These are phyloP conservation scores for Monomorium pharaonis DNA, from an alignment of 1,140 invertebrate genomes.

Conservation along the genomic window DNA sequence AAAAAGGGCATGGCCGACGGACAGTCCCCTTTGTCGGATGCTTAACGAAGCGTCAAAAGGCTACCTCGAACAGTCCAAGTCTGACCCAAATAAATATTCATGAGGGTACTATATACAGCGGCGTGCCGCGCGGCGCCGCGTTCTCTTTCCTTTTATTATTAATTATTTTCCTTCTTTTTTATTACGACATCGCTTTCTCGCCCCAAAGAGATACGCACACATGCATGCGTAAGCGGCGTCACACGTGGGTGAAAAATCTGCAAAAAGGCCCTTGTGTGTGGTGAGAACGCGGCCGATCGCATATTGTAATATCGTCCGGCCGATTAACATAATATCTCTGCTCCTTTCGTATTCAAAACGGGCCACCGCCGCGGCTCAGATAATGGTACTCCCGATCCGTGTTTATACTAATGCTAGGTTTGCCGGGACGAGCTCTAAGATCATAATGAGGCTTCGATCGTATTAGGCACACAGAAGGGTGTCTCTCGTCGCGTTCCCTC, in stretches of 20 bases:
- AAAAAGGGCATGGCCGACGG: conserved; percentile 51
- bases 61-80: conserved; percentile 53
- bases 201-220: background rate
- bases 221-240: conserved; percentile 45
- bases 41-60: conserved; percentile 69
- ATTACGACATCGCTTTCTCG: conserved; percentile 22
- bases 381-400: conserved; percentile 81
- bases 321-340: conserved; percentile 83
- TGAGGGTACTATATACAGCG: conserved; percentile 21
- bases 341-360: conserved; percentile 81
- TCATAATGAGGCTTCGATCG: conserved; percentile 81
- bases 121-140: background rate
- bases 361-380: conserved; percentile 67
- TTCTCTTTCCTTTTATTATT: conserved; percentile 43
- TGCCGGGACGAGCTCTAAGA: conserved; percentile 73
- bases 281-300: conserved; percentile 59
- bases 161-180: conserved; percentile 46
- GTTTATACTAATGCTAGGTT: conserved; percentile 83
- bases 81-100: conserved; percentile 72
- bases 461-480: conserved; percentile 75
- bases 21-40: conserved; percentile 46
- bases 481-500: conserved; percentile 64
- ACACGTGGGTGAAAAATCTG: conserved; percentile 69
- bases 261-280: conserved; percentile 52
- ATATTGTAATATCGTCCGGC: conserved; percentile 75